Conservation (phyloP, 2,113 vertebrate species). For the Noctilio leporinus region DNA sequence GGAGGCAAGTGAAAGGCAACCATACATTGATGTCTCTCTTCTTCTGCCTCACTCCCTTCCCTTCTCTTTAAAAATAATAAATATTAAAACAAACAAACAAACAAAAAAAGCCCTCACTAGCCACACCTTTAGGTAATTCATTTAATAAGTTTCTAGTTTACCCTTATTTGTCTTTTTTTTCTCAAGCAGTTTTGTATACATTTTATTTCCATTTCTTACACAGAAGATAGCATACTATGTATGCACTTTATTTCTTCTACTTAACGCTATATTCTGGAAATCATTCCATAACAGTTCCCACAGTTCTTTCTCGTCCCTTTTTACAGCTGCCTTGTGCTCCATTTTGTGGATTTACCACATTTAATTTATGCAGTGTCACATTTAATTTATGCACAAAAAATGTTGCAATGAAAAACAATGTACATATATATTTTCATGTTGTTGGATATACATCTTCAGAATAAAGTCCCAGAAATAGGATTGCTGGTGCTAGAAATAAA, state of each 20-base stretch:
- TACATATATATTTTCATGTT: neutral
- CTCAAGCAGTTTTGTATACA: neutral
- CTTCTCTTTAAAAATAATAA: too few relatives aligned
- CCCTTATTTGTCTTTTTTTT: neutral
- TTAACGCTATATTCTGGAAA: neutral
- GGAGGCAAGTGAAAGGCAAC: too few relatives aligned
- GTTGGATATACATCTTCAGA: neutral
- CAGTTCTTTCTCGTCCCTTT: neutral
- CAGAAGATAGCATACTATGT: neutral
- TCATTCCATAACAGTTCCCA: neutral
- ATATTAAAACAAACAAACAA: too few relatives aligned
- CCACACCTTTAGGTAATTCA: neutral
- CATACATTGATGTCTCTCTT: too few relatives aligned
- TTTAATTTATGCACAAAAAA: neutral
- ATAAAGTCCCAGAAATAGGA: neutral
- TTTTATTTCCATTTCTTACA: neutral
- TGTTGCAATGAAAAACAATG: neutral
- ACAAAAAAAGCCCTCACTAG: neutral
- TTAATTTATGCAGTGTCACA: neutral
- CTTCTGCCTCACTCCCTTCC: too few relatives aligned
- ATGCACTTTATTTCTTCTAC: neutral
- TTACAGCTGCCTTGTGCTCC: neutral
- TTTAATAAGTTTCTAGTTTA: neutral
- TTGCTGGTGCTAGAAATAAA: neutral
- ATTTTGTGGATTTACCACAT: neutral